Evolutionary conservation across 2,113 vertebrate species (phyloP), one percentile per base, ranked within the genome.

Genomic region (Anguilla japonica): DNA sequence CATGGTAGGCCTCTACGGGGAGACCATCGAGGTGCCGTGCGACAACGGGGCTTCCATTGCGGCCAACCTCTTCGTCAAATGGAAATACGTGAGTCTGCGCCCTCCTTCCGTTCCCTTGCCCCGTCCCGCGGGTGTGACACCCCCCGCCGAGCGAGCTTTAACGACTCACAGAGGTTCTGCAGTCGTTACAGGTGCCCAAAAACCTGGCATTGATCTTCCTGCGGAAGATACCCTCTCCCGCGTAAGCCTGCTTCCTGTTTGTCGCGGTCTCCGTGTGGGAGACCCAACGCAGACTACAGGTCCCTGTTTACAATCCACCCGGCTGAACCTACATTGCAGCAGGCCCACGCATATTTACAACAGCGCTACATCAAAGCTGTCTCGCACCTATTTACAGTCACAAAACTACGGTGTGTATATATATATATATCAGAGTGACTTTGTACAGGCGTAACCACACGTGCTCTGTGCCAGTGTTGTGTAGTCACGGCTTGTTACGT

Each of bases 71-170:
- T 95, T 98, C 87, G 95, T 93, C 82, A 98, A 98, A 94, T 99
- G 98, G 98, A 99, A 98, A 99, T 98, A 97, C 83, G 98, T 99
- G 97, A 98, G 98, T 98, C 89, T 88, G n/a, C 41, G 16, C 6
- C 41, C 57, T 67, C 41, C 57, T 67, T 60, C 40, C 26, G 1
- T 43, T 11, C 39, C 41, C 39, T 81, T 13, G 11, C 43, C 20
- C 39, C 80, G 89, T 88, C 6, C 26, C 34, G n/a, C 71, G 1
- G n/a, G n/a, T 13, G 71, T 34, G 34, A 75, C 9, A 34, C 26
- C 34, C 71, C 2, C 9, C 26, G 71, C 60, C 5, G 60, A 6
- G 60, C 3, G 20, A 67, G 60, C 18, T 20, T 26, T 26, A 67
- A 67, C 26, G 18, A 67, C 22, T 67, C 60, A 60, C 15, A 60